Evolutionary conservation across 2,113 vertebrate species (phyloP).

Genomic region (Elgaria multicarinata): DNA sequence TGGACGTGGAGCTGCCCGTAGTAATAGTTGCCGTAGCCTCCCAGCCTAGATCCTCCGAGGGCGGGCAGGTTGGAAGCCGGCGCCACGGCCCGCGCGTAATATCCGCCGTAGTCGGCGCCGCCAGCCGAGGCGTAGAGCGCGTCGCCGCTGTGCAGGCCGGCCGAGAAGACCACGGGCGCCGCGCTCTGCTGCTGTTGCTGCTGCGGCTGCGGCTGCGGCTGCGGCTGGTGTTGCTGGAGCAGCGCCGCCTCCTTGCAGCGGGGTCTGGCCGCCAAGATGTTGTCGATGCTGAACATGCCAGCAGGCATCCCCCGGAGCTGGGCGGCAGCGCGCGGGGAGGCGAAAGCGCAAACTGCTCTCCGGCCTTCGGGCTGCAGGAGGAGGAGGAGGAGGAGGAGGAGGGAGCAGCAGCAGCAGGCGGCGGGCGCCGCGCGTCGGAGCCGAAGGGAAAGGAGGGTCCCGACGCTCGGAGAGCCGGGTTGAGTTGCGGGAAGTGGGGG

Average conservation of each 20-base stretch:
- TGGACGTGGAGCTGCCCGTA: conserved; percentile 95
- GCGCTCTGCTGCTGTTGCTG: conserved; percentile 77
- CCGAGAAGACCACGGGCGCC: conserved; percentile 85
- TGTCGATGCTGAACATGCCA: conserved; percentile 99
- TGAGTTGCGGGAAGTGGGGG: conserved; percentile 37
- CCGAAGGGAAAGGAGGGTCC: no score
- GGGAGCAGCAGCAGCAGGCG: not conserved
- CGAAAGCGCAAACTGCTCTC: conserved; percentile 29
- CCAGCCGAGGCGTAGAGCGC: conserved; percentile 81
- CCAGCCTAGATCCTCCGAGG: conserved; percentile 83
- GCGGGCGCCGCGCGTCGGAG: not conserved
- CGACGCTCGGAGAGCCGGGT: not conserved
- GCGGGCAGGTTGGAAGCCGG: conserved; percentile 83
- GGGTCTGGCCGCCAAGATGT: conserved; percentile 93
- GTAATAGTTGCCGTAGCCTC: conserved; percentile 92
- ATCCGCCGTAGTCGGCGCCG: conserved; percentile 88
- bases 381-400: not conserved
- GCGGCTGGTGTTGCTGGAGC: conserved; percentile 72
- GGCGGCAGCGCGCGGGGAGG: conserved; percentile 35
- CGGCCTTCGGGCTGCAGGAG: not conserved
- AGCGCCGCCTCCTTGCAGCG: conserved; percentile 93
- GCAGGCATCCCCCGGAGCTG: conserved; percentile 86
- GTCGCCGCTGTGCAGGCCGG: conserved; percentile 85
- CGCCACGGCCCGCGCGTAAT: conserved; percentile 87
- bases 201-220: conserved; percentile 50